Percentiles rank a stretch among this genome's conserved stretches.
These are phyloP conservation scores for Spheniscus mendiculus DNA, from an alignment of 2,113 vertebrate genomes.

Conservation along the genomic window DNA sequence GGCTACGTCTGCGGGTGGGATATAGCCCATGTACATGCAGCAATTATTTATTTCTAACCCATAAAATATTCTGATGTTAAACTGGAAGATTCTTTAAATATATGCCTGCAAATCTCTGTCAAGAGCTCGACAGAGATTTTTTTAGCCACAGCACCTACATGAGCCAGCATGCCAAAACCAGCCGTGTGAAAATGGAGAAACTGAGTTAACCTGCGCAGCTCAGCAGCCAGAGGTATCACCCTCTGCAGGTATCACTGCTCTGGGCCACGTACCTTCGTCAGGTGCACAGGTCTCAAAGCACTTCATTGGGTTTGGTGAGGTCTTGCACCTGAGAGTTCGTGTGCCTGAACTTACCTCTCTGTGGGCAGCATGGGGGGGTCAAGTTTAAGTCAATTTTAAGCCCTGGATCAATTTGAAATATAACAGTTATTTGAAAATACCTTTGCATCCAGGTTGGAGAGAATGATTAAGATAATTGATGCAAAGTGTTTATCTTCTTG, in stretches of 20 bases:
- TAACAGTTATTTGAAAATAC: not conserved
- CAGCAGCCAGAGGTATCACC: not conserved
- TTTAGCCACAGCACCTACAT: not conserved
- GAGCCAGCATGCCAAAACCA: not conserved
- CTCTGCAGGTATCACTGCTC: not conserved
- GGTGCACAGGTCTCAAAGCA: not conserved
- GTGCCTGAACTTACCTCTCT: not conserved
- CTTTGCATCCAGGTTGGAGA: not conserved
- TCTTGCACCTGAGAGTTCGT: not conserved
- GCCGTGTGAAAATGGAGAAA: not conserved
- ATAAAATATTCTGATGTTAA: not conserved
- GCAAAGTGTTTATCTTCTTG: not conserved
- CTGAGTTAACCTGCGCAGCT: too few species aligned
- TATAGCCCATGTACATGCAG: not conserved
- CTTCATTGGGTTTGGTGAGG: not conserved
- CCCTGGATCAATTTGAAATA: not conserved
- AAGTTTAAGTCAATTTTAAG: not conserved
- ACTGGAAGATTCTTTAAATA: not conserved
- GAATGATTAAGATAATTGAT: too few species aligned
- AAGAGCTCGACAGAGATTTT: not conserved
- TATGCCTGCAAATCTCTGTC: not conserved
- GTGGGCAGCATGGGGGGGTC: fast-evolving
- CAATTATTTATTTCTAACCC: not conserved
- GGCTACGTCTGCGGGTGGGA: not conserved
- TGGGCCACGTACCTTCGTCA: fast-evolving